Evolutionary conservation across 2,888 invertebrate species (phyloP), one percentile per base, ranked within the genome.

Genomic region (Toxonevra muliebris): DNA sequence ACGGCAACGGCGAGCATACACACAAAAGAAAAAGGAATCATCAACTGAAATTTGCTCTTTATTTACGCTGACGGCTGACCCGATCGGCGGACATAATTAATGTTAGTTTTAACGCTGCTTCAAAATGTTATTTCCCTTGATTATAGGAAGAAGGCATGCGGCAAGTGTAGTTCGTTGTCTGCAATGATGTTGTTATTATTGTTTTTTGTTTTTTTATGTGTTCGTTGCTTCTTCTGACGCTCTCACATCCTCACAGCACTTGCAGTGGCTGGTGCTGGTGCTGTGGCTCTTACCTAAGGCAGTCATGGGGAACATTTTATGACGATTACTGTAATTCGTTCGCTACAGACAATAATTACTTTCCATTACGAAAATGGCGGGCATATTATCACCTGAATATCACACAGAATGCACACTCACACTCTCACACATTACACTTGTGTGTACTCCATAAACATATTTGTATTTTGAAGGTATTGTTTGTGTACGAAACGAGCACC

Each of bases 61-160:
- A 70, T 72, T 72, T 68, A 64, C 71, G 69, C 68, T 72, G 71
- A 72, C 71, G 66, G 65, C 68, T 74, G 67, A 68, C 68, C 30
- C 71, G 62, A 63, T 69, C 62, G 43, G 67, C 64, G 45, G 71
- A 72, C 69, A 66, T 82, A 83, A 83, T 83, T 83, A 83, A 83
- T 83, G 83, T 83, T 83, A 82, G 82, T 83, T 83, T 83, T 83
- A 83, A 82, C 82, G 84, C 82, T 83, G 81, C 79, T 78, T 79
- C 76, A 79, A 82, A 82, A 82, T 81, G 81, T 83, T 83, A 83
- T 82, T 81, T 82, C 80, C 82, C 82, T 82, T 82, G 83, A 82
- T 83, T 83, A 82, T 82, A 82, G 77, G 41, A 61, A 69, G 59
- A 64, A 68, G 64, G 68, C 65, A 61, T 60, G 66, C 68, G 63